A percentile compares a stretch with the other conserved stretches of the same genome.
phyloP scores from a whole-genome alignment of 2,888 invertebrate species.

The Dynastes maya region DNA sequence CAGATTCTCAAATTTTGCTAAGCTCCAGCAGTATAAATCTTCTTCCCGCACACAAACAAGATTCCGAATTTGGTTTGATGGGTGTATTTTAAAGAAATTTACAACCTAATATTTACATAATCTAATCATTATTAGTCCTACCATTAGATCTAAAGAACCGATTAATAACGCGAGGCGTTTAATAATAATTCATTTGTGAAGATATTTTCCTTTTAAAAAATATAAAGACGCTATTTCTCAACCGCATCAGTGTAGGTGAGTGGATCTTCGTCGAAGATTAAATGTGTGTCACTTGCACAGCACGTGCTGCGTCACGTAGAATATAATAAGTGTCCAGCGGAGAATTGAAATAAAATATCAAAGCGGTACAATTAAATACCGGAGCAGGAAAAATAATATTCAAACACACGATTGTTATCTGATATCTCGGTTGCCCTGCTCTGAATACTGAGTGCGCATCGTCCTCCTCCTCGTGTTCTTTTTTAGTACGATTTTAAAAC shows the following conservation, averaged over 20 bases:
- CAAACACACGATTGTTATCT: slow-evolving; percentile 52
- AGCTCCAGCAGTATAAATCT: too few species aligned
- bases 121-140: slow-evolving; percentile 4
- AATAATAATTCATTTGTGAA: slow-evolving; percentile 23
- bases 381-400: slow-evolving; percentile 48
- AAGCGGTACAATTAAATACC: slow-evolving; percentile 50
- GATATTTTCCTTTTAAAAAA: slow-evolving; percentile 20
- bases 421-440: slow-evolving; percentile 50
- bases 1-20: too few species aligned
- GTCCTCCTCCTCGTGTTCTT: slow-evolving; percentile 19
- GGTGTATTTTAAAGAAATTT: neutral
- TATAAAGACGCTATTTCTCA: slow-evolving; percentile 23
- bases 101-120: slow-evolving; percentile 2
- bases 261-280: slow-evolving; percentile 46
- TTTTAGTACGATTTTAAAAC: slow-evolving; percentile 24
- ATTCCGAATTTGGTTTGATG: too few species aligned
- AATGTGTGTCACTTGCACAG: slow-evolving; percentile 50
- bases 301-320: slow-evolving; percentile 52
- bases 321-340: slow-evolving; percentile 48
- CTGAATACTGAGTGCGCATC: slow-evolving; percentile 48
- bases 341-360: slow-evolving; percentile 52
- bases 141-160: slow-evolving; percentile 20
- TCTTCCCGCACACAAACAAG: too few species aligned
- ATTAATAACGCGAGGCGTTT: slow-evolving; percentile 18
- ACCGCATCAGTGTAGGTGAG: slow-evolving; percentile 32